A percentile compares a stretch with the other conserved stretches of the same genome.
Evolutionary conservation across 2,888 invertebrate genomes (phyloP).

Genomic region (Leptura quadrifasciata): DNA sequence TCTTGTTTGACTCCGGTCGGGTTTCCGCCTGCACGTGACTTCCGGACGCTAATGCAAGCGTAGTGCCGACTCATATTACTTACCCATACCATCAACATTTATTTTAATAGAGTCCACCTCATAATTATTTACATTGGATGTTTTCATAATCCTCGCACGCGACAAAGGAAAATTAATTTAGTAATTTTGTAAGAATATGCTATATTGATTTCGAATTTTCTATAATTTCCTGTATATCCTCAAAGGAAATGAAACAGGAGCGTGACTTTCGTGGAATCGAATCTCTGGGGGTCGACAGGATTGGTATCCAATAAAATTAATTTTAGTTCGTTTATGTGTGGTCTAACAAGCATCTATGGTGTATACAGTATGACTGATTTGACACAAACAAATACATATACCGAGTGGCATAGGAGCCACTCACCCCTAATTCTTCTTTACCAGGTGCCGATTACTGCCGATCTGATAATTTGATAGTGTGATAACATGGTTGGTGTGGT

Average conservation of each 20-base stretch:
- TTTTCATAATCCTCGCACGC: constrained; percentile 45
- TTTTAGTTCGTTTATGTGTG: constrained; percentile 20
- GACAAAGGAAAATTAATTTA: constrained; percentile 51
- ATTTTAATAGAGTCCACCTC: constrained; percentile 11
- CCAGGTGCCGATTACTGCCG: too few species aligned
- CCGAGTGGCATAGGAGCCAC: too few species aligned
- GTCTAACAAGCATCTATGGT: background rate
- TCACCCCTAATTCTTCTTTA: too few species aligned
- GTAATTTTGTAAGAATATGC: constrained; percentile 50
- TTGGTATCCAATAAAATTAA: constrained; percentile 47
- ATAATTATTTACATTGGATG: constrained; percentile 28
- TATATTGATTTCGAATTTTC: constrained; percentile 60
- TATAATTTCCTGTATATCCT: constrained; percentile 63
- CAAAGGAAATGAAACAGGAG: constrained; percentile 61
- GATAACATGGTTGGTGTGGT: too few species aligned
- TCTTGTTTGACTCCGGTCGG: constrained; percentile 62
- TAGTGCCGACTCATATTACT: constrained; percentile 57
- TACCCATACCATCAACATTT: constrained; percentile 5
- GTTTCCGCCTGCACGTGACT: constrained; percentile 63
- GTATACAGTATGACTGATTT: too few species aligned
- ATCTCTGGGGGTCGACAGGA: constrained; percentile 47
- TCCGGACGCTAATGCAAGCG: constrained; percentile 62
- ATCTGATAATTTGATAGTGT: too few species aligned
- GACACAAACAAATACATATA: too few species aligned
- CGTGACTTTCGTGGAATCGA: constrained; percentile 54